Evolutionary conservation across 1,140 invertebrate genomes (phyloP), one percentile per base, ranked within the genome.

Genomic region (Diorhabda carinulata): DNA sequence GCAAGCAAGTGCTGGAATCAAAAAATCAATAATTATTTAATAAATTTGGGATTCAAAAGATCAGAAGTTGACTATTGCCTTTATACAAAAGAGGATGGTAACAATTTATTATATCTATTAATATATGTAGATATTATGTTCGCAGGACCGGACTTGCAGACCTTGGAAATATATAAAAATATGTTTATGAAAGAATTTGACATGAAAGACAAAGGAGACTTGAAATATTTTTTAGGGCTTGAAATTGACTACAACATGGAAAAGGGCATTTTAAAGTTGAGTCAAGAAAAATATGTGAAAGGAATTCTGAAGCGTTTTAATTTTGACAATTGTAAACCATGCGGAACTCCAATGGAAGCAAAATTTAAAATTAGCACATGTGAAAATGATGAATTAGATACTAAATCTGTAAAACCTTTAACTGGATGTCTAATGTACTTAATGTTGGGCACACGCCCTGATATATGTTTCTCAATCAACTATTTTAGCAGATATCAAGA

Each of bases 371-470:
- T 57, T 8, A 57, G 57, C 42, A 57, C 8, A 25, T n/a, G 40
- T 57, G 57, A n/a, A 10, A 8, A n/a, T 57, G n/a, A 25, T 57
- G 5, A 43, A 42, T 7, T 5, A 67, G 52, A 61, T 62, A 61
- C 6, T 7, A 43, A 9, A 65, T 57, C 60, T 9, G 66, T 61
- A 5, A 61, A 45, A 62, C 2, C 62, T 62, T 61, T 68, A 41
- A 43, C 45, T 61, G 66, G 59, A 3, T 68, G 58, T 52, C n/a
- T 68, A 40, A 68, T 68, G 58, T 68, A 68, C 42, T 45, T 68
- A 5, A 68, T 68, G 66, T 52, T 68, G 41, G 43, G 41, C 8
- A 43, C 66, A 5, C 43, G 66, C 9, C 59, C 66, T 44, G 66
- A 62, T 52, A 59, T 68, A 43, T 4, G 66, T 68, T 61, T 43